These are phyloP conservation scores for Cartodere bifasciata DNA, from an alignment of 2,888 invertebrate genomes.

Conservation along the genomic window DNA sequence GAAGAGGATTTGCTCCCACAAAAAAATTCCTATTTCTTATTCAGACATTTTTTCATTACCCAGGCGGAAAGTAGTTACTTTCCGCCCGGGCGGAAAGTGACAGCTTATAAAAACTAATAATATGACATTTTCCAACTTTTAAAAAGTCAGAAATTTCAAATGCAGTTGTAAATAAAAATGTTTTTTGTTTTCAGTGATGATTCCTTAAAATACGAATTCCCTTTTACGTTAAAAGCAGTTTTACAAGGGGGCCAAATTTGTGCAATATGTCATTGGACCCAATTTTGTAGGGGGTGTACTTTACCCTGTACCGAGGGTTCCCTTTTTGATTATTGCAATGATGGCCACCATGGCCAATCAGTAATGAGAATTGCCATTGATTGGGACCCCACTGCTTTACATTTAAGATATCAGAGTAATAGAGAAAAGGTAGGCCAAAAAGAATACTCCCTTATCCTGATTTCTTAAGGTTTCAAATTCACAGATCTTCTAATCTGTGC, in stretches of 20 bases:
- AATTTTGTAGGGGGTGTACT: conserved; percentile 76
- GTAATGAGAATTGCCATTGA: conserved; percentile 63
- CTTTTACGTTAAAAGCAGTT: conserved; percentile 76
- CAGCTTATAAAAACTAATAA: too few species aligned
- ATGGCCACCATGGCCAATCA: conserved; percentile 19
- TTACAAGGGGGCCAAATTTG: conserved; percentile 59
- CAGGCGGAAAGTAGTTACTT: too few species aligned
- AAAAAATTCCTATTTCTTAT: too few species aligned
- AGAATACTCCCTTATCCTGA: too few species aligned
- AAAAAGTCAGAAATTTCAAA: not conserved
- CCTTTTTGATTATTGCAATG: conserved; percentile 32
- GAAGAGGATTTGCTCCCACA: too few species aligned
- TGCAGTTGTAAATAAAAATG: not conserved
- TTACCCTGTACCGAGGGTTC: conserved; percentile 55
- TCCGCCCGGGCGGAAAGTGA: too few species aligned
- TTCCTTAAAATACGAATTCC: conserved; percentile 83
- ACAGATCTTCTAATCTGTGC: too few species aligned
- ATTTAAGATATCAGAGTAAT: conserved; percentile 53
- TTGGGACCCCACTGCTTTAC: conserved; percentile 91
- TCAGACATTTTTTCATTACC: too few species aligned
- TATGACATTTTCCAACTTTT: not conserved
- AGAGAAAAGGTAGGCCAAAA: conserved; percentile 28
- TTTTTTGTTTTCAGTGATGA: conserved; percentile 58
- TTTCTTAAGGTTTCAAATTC: too few species aligned
- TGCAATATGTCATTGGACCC: conserved; percentile 66